phyloP scores from a whole-genome alignment of 2,888 invertebrate genomes.

The Galeruca laticollis region DNA sequence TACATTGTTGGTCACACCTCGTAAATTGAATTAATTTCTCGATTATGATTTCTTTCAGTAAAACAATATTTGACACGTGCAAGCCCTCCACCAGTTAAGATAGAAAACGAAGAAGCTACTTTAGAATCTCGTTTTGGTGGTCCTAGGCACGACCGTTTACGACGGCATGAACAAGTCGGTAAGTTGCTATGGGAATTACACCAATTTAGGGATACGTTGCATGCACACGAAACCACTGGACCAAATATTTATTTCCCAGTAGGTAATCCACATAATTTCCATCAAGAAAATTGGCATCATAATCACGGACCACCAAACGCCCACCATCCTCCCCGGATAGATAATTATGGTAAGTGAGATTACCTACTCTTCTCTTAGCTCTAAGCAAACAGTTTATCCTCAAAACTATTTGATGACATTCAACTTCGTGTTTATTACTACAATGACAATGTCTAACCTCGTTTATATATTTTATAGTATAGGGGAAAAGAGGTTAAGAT shows the following conservation, averaged over 20 bases:
- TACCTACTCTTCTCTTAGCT: neutral
- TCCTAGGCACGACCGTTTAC: neutral
- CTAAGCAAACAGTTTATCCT: too few species aligned
- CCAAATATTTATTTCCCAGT: neutral
- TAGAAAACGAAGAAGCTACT: neutral
- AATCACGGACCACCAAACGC: constrained; percentile 4
- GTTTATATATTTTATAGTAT: too few species aligned
- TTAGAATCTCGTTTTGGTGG: constrained; percentile 4
- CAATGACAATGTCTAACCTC: too few species aligned
- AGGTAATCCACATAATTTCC: constrained; percentile 3
- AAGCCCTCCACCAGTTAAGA: neutral
- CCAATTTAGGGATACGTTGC: neutral
- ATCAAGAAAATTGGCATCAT: neutral
- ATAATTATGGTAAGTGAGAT: neutral
- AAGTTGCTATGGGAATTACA: neutral
- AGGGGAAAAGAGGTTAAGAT: too few species aligned
- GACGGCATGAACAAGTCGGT: neutral
- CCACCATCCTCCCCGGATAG: neutral
- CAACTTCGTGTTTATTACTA: too few species aligned
- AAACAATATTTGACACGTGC: too few species aligned
- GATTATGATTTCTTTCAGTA: too few species aligned
- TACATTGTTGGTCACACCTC: too few species aligned
- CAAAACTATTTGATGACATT: too few species aligned
- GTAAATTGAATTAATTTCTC: too few species aligned
- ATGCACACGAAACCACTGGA: neutral